These are phyloP conservation scores for Platycheirus albimanus DNA, from an alignment of 2,888 invertebrate species.

Conservation along the genomic window DNA sequence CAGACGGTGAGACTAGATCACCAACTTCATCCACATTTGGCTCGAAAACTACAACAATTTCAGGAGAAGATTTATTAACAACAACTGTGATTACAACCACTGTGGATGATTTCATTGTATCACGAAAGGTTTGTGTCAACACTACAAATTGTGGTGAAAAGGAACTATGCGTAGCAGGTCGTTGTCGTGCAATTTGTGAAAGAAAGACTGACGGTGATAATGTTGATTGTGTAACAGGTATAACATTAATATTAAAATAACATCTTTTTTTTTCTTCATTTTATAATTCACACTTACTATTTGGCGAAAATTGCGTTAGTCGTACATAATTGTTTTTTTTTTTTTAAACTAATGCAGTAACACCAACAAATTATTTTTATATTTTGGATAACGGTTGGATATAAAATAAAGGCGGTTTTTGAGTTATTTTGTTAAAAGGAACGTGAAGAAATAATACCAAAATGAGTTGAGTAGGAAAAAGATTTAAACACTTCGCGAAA, in stretches of 20 bases:
- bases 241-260: constrained; percentile 74
- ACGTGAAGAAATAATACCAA: no score
- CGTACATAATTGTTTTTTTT: constrained; percentile 46
- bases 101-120: constrained; percentile 76
- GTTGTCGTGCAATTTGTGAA: constrained; percentile 83
- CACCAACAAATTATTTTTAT: constrained; percentile 33
- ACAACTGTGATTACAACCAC: constrained; percentile 77
- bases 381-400: no score
- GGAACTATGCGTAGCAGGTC: constrained; percentile 85
- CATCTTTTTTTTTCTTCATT: constrained; percentile 41
- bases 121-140: constrained; percentile 84
- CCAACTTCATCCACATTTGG: constrained; percentile 65
- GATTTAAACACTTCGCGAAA: no score
- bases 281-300: constrained; percentile 47
- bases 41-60: constrained; percentile 74
- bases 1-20: constrained; percentile 65
- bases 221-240: constrained; percentile 81
- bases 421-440: no score
- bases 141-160: constrained; percentile 85
- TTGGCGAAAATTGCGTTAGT: constrained; percentile 29
- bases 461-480: no score
- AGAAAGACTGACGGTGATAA: constrained; percentile 75
- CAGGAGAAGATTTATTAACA: constrained; percentile 73
- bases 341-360: constrained; percentile 53
- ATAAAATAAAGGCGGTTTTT: constrained; percentile 30